Base-by-base conservation (phyloP, 2,113 vertebrate species). In the Ramphastos sulfuratus region DNA sequence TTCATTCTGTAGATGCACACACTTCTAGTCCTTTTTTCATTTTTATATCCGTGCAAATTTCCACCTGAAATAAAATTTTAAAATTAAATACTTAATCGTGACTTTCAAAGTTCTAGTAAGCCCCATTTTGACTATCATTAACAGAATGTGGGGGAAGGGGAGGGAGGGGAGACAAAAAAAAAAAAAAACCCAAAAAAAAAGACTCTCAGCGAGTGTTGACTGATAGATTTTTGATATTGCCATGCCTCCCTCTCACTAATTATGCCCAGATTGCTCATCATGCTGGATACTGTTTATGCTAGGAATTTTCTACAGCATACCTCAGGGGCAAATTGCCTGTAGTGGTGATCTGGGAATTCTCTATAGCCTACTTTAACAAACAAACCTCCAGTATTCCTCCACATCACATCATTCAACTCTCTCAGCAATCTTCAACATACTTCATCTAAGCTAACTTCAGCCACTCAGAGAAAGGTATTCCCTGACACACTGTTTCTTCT, bases 211-310 rank as follows among this genome's bases (percentile, higher is more conserved):
- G 95, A 7, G 54, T 93, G 94, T 93, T 96, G 89, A 96, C 92
- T 90, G 91, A 94, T 78, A 87, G 94, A 84, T 93, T 97, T 95
- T 92, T 94, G 91, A 91, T 91, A 88, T 78, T 89, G 85, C 92
- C 8, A 25, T 52, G 66, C 25, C 67, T 93, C 31, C 67, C 23
- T 89, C 96, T 92, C 74, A 94, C 92, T 96, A 94, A 97, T 96
- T 97, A 96, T 87, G 85, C 94, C 95, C 91, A 97, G 64, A 93
- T 76, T 95, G 94, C 95, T 96, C 94, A 95, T 96, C 96, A 90
- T 79, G 91, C 77, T 69, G 94, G 84, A 94, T n/a, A 92, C 69
- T 94, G 84, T 96, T 95, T 95, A 81, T 88, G 89, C n/a, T 89
- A 94, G 82, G 93, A 94, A 95, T 96, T 94, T 97, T 97, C 92